Percentiles rank a stretch among this genome's conserved stretches.
Conservation (phyloP, 2,888 invertebrate species). For the Sinodicranocentrus sp. region DNA sequence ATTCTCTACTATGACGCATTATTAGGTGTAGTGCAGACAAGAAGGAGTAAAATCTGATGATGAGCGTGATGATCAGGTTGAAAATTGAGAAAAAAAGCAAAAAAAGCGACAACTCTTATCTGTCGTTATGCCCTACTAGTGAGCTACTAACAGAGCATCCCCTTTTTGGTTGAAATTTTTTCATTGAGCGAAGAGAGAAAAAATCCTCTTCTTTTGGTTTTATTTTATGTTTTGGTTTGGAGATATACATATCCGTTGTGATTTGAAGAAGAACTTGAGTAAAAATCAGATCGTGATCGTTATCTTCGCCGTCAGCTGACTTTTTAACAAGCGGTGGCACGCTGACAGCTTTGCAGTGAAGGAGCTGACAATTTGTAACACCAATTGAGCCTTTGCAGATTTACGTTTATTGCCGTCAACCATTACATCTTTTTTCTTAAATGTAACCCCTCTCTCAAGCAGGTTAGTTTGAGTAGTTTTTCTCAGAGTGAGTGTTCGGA, state of each 20-base stretch:
- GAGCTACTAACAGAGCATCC: background rate
- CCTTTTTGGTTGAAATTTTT: background rate
- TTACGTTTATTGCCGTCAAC: too few relatives aligned
- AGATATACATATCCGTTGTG: background rate
- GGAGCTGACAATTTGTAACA: background rate
- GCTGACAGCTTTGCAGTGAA: background rate
- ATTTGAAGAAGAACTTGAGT: background rate
- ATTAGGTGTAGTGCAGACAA: constrained; percentile 7
- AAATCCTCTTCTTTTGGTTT: background rate
- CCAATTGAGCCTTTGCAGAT: background rate
- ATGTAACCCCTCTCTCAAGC: too few relatives aligned
- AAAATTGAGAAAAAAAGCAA: constrained; percentile 6
- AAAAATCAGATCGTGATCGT: constrained; percentile 18
- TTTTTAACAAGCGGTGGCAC: background rate
- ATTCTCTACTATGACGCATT: constrained; percentile 29
- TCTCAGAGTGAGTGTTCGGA: too few relatives aligned
- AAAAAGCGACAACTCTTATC: constrained; percentile 7
- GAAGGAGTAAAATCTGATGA: background rate
- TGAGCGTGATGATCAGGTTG: constrained; percentile 12
- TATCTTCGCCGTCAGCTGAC: background rate
- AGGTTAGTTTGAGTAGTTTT: too few relatives aligned
- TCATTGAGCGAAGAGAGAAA: background rate
- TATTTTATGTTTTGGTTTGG: background rate
- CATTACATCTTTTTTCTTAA: too few relatives aligned
- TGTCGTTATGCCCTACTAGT: too few relatives aligned